Percentiles rank a stretch among this genome's conserved stretches.
Evolutionary conservation across 2,113 vertebrate genomes (phyloP).

Genomic region (Percina caprodes): DNA sequence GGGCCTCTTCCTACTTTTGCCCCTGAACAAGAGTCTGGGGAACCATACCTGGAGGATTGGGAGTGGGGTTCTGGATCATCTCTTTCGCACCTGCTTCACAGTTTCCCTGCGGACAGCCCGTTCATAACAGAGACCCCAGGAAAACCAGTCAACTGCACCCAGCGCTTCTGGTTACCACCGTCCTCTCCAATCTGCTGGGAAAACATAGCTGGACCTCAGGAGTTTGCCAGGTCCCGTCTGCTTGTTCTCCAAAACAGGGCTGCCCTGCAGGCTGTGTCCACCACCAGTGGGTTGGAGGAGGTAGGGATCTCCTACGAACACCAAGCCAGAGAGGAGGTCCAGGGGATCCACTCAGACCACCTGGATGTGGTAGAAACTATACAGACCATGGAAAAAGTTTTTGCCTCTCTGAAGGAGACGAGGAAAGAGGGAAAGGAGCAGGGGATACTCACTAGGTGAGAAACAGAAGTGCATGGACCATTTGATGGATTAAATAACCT

Average conservation of each 20-base stretch:
- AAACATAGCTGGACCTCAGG: constrained; percentile 78
- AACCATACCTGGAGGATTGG: constrained; percentile 64
- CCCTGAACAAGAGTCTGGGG: constrained; percentile 41
- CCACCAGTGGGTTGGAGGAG: constrained; percentile 80
- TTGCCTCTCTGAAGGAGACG: constrained; percentile 79
- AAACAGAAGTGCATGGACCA: neutral
- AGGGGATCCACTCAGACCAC: constrained; percentile 79
- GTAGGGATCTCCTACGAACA: constrained; percentile 74
- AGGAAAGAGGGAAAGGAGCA: constrained; percentile 77
- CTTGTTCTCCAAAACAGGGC: constrained; percentile 85
- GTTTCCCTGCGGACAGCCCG: constrained; percentile 83
- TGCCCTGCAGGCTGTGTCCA: constrained; percentile 78
- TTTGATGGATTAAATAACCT: neutral
- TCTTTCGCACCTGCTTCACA: constrained; percentile 78
- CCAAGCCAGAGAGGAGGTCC: constrained; percentile 79
- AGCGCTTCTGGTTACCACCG: constrained; percentile 83
- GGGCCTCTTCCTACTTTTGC: constrained; percentile 14
- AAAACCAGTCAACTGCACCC: constrained; percentile 80
- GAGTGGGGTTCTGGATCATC: constrained; percentile 83
- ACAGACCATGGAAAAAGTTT: constrained; percentile 82
- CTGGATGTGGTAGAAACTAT: constrained; percentile 71
- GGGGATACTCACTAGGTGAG: constrained; percentile 75
- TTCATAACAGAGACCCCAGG: constrained; percentile 71
- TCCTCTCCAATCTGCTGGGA: constrained; percentile 81
- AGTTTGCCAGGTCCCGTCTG: constrained; percentile 81